Evolutionary conservation across 2,888 invertebrate genomes (phyloP).

Genomic region (Euplagia quadripunctaria): DNA sequence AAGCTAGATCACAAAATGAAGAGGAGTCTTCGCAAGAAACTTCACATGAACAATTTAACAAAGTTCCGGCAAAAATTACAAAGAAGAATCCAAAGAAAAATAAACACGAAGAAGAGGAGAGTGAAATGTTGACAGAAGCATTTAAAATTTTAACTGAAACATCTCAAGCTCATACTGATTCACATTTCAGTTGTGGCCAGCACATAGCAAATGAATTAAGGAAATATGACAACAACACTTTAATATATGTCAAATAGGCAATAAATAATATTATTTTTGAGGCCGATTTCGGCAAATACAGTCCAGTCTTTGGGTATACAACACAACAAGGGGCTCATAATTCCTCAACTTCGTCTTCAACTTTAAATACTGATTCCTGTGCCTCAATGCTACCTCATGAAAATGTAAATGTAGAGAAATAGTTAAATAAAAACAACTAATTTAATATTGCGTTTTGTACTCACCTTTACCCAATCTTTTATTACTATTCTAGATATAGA

Average conservation of each 20-base stretch:
- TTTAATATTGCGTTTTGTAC: constrained; percentile 20
- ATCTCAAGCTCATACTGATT: too few relatives aligned
- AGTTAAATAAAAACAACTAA: background rate
- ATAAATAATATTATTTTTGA: constrained; percentile 37
- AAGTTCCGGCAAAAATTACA: too few relatives aligned
- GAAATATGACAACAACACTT: constrained; percentile 36
- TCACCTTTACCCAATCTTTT: constrained; percentile 34
- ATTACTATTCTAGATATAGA: constrained; percentile 32
- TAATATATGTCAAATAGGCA: constrained; percentile 34
- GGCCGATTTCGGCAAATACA: constrained; percentile 32
- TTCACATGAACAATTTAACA: too few relatives aligned
- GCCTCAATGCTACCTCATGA: constrained; percentile 27
- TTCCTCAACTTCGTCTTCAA: constrained; percentile 22
- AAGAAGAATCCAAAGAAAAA: too few relatives aligned
- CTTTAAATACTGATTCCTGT: background rate
- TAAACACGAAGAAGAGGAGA: too few relatives aligned
- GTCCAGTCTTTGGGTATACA: constrained; percentile 11
- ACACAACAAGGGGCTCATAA: constrained; percentile 29
- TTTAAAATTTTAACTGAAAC: too few relatives aligned
- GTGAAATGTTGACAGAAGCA: too few relatives aligned
- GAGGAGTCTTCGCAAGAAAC: too few relatives aligned
- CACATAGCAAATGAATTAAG: constrained; percentile 37
- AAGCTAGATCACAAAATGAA: too few relatives aligned
- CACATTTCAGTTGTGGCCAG: constrained; percentile 29
- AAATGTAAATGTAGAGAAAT: constrained; percentile 12